Base-by-base conservation (phyloP, 1,140 invertebrate species). In the Atta texana region DNA sequence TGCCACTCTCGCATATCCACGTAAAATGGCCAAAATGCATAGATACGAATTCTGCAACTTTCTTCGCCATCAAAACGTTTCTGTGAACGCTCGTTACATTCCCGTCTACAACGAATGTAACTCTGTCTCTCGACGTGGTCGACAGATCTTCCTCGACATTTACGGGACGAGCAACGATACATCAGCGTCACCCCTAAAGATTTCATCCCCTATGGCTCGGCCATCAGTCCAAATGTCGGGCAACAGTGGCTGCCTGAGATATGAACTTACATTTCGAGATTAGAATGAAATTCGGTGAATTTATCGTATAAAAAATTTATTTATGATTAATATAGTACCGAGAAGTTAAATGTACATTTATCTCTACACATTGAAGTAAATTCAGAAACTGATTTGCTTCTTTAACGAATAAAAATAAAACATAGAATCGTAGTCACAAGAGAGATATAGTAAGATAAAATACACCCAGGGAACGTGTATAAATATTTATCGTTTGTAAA, bases 191-290 rank as follows among this genome's bases (percentile, higher is more conserved):
- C 24, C 69, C 18, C 69, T 84, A 84, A 84, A 84, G 80, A 84
- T 84, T 84, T 74, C 69, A 63, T 74, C 55, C 44, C 57, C 55
- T 24, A 75, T 63, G 80, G 39, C 80, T 75, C 39, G 55, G n/a
- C 69, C 57, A 84, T 84, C 55, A 59, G 80, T 84, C 55, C 69
- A 24, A 75, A 84, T 61, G 80, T 84, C 69, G 72, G 28, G 55
- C 55, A 61, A 21, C 55, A 61, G 39, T 69, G 31, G 80, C 57
- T 75, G 55, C 39, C 49, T 75, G 69, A 74, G 80, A 84, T 84
- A 84, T 84, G 69, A 84, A 84, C 80, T 84, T 84, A 74, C 55
- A 75, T 84, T 84, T 84, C 69, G 69, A 61, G 71, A 84, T 84
- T 75, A 75, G 71, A 24, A 39, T n/a, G 18, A 61, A 63, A 18